Conservation (phyloP, 2,888 invertebrate species). For the Pantelozetes paolii region DNA sequence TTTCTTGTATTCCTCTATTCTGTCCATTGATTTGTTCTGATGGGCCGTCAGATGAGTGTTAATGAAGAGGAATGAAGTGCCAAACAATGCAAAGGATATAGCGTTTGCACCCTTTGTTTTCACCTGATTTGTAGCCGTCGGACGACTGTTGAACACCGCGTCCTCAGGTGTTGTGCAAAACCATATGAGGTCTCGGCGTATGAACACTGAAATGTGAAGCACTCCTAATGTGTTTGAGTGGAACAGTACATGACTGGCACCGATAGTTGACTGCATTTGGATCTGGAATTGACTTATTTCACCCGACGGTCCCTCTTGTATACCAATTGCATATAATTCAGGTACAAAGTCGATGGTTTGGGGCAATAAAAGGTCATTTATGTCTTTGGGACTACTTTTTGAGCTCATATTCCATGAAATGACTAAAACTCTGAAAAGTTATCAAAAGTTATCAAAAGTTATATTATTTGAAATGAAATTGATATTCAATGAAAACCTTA, state of each 20-base stretch:
- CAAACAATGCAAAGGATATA: slow-evolving; percentile 85
- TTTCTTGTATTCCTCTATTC: slow-evolving; percentile 76
- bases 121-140: slow-evolving; percentile 71
- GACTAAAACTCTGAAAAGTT: slow-evolving; percentile 74
- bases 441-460: background rate
- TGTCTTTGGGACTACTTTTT: slow-evolving; percentile 64
- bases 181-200: slow-evolving; percentile 90
- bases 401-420: slow-evolving; percentile 98
- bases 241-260: slow-evolving; percentile 84
- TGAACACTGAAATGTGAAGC: slow-evolving; percentile 78
- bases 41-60: slow-evolving; percentile 78
- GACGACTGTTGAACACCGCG: slow-evolving; percentile 76
- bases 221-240: slow-evolving; percentile 82
- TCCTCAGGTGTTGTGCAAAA: slow-evolving; percentile 90
- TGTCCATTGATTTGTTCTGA: slow-evolving; percentile 75
- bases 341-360: slow-evolving; percentile 72
- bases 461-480: background rate
- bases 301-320: slow-evolving; percentile 65
- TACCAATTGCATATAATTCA: slow-evolving; percentile 86
- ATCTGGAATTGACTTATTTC: slow-evolving; percentile 53
- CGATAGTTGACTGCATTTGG: slow-evolving; percentile 83
- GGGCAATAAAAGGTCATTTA: slow-evolving; percentile 86
- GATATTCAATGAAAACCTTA: slow-evolving; percentile 56
- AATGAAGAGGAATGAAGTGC: slow-evolving; percentile 89
- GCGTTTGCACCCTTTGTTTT: slow-evolving; percentile 86